A percentile compares a stretch with the other conserved stretches of the same genome.
phyloP scores from a whole-genome alignment of 2,888 invertebrate genomes.

The Strigamia transsilvanica region DNA sequence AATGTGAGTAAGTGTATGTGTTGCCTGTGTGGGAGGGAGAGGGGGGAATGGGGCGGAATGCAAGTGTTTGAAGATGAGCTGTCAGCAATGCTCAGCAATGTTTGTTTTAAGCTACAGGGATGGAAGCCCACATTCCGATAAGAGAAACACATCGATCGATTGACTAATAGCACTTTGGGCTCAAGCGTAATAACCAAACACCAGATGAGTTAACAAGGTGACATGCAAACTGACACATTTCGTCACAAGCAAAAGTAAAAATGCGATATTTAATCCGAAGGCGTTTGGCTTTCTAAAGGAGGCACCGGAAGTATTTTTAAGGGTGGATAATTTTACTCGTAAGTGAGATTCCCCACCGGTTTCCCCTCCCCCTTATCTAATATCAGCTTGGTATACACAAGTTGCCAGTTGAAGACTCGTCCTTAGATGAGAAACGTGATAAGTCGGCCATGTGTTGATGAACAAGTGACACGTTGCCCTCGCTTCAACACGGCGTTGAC shows the following conservation, averaged over 20 bases:
- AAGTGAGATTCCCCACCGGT: slow-evolving; percentile 18
- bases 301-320: slow-evolving; percentile 33
- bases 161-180: slow-evolving; percentile 40
- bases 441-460: slow-evolving; percentile 40
- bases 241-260: background rate
- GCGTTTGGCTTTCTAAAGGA: background rate
- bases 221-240: slow-evolving; percentile 19
- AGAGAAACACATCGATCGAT: slow-evolving; percentile 46
- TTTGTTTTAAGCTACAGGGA: slow-evolving; percentile 44
- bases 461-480: slow-evolving; percentile 48
- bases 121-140: slow-evolving; percentile 44
- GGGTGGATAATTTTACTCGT: slow-evolving; percentile 41
- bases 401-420: slow-evolving; percentile 32
- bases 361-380: slow-evolving; percentile 5
- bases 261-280: background rate
- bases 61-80: slow-evolving; percentile 16
- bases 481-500: slow-evolving; percentile 28
- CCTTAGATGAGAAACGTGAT: slow-evolving; percentile 27
- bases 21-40: background rate
- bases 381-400: slow-evolving; percentile 43
- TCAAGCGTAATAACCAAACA: slow-evolving; percentile 17
- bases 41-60: background rate
- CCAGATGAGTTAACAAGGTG: slow-evolving; percentile 31
- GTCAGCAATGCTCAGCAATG: slow-evolving; percentile 39
- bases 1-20: background rate